Base-by-base conservation (phyloP, 1,140 invertebrate genomes). In the Callitettix versicolor region DNA sequence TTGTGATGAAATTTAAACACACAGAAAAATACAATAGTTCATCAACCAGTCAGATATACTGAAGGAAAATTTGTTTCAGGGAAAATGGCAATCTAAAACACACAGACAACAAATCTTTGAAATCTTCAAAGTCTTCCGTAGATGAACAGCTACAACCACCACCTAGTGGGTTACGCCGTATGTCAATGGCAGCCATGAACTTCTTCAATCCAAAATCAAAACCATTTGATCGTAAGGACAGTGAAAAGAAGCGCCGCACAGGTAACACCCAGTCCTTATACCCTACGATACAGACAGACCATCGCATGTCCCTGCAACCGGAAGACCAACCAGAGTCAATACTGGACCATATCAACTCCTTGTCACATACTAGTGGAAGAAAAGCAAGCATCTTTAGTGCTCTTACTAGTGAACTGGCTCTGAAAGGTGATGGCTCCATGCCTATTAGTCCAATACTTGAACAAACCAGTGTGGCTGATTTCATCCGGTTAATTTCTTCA, bases 381-480 rank as follows among this genome's bases (percentile, higher is more conserved):
- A 43, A 55, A 22, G 38, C 49, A 17, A 60, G 55, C 47, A 38
- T 62, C 40, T 42, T 60, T 18, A 51, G 41, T 17, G 40, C 51
- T 1, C 34, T 59, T 11, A 57, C 50, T 18, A 51, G 47, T 46
- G 57, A 40, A 53, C 62, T 30, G 60, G 55, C 7, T 47, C 42
- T 34, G 15, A 52, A 17, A 51, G 57, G 4, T 47, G 65, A 6
- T 68, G 72, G 38, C 62, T 70, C 21, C 64, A 67, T 0, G 65
- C 68, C 3, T 59, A 57, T 2, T 20, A 63, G 62, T 47, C 56
- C 66, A 63, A 71, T 87, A 20, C 68, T 86, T 40, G 85, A 88
- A 70, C 79, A 86, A 61, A 88, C 85, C 0, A 86, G 82, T 17
- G 69, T 88, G 11, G 84, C 84, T 2, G 85, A 88, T 68, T 76